Percentiles rank a stretch among this genome's conserved stretches.
Evolutionary conservation across 2,888 invertebrate species (phyloP).

Genomic region (Nomada flava): DNA sequence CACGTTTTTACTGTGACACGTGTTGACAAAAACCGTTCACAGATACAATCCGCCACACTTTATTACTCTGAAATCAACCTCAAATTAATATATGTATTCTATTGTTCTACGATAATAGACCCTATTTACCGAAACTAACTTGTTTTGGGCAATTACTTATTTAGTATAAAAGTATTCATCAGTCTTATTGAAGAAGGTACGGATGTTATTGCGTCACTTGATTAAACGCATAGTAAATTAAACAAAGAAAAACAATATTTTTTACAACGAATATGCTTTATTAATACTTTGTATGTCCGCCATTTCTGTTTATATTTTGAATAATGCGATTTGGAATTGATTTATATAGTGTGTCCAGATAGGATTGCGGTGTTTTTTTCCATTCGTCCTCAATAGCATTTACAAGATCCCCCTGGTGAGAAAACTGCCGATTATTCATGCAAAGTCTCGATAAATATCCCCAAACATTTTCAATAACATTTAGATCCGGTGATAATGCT

Average conservation of each 20-base stretch:
- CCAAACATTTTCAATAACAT: conserved; percentile 8
- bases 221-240: too few relatives aligned
- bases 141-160: background rate
- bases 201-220: too few relatives aligned
- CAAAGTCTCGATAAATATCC: background rate
- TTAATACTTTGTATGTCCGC: background rate
- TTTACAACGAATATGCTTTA: background rate
- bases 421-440: background rate
- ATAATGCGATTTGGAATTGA: background rate
- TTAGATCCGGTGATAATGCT: background rate
- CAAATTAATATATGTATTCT: conserved; percentile 1
- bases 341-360: background rate
- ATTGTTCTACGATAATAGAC: background rate
- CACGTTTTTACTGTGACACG: too few relatives aligned
- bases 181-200: background rate
- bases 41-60: background rate
- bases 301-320: background rate
- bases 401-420: background rate
- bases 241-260: background rate
- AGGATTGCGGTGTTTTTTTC: background rate
- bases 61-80: background rate
- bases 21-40: too few relatives aligned
- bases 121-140: background rate
- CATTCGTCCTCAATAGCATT: background rate
- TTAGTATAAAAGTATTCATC: background rate